Base-by-base conservation (phyloP, 2,888 invertebrate genomes). In the Campaea margaritaria region DNA sequence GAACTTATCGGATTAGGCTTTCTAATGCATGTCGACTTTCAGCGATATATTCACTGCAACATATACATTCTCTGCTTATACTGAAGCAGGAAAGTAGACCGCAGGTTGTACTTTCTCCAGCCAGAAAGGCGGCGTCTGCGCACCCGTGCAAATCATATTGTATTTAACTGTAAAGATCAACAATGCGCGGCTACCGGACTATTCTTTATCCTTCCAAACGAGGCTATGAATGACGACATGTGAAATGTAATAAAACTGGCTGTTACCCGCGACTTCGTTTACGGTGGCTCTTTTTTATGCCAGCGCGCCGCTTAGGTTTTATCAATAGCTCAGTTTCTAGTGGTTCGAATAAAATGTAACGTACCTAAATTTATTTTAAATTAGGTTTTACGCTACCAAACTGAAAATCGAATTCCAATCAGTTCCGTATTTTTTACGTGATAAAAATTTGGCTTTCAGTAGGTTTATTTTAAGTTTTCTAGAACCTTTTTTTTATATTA, bases 81-180 rank as follows among this genome's bases (percentile, higher is more conserved):
- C 60, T 61, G 55, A 55, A 61, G 36, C 43, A 55, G 82, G 86
- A 90, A 91, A 91, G 91, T 91, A 72, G 91, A 87, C 81, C 89
- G 77, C 64, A 74, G 70, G 76, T 74, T 78, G 86, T 59, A 91
- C 91, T 91, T 91, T 91, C 91, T 89, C 89, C 80, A 69, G 73
- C 74, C 81, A 80, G 79, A 83, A 78, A 81, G 76, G 73, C 77
- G 74, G 75, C 76, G 74, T 72, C 76, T 79, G 86, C 78, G 85
- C 85, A 74, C 71, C 79, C 79, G 83, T 81, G 81, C 81, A 83
- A 82, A 83, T 84, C 79, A 78, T 79, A 81, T 78, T 81, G 76
- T 78, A 75, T 75, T 70, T 50, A 72, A 70, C 54, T 62, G 34
- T 58, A 57, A 59, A 65, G 43, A 46, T 10, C 64, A 57, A 70